These are phyloP conservation scores for Hyperoplus lanceolatus DNA, from an alignment of 2,797 vertebrate species.

Conservation along the genomic window DNA sequence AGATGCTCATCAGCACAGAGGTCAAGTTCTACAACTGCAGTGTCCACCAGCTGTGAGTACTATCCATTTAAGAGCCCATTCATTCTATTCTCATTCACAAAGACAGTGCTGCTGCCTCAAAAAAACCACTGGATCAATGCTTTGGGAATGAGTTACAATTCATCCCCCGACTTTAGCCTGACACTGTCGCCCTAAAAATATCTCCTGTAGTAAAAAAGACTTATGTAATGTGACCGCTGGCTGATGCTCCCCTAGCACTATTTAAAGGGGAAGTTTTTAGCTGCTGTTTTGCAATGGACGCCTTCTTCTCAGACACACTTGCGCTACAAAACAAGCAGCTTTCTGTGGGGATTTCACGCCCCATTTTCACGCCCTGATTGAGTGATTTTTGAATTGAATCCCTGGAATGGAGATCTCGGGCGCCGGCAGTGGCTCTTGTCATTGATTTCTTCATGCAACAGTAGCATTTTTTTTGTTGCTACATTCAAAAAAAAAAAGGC, in stretches of 20 bases:
- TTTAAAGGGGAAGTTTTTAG: slow-evolving; percentile 45
- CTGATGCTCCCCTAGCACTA: slow-evolving; percentile 39
- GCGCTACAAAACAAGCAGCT: slow-evolving; percentile 28
- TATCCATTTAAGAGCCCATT: slow-evolving; percentile 15
- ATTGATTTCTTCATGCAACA: slow-evolving; percentile 43
- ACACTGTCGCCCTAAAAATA: slow-evolving; percentile 60
- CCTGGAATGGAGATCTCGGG: slow-evolving; percentile 52
- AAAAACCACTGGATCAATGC: slow-evolving; percentile 56
- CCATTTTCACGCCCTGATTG: slow-evolving; percentile 60
- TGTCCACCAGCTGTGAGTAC: slow-evolving; percentile 96
- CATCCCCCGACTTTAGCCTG: slow-evolving; percentile 49
- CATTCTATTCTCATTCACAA: slow-evolving; percentile 30
- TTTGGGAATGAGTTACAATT: slow-evolving; percentile 63
- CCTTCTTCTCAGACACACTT: slow-evolving; percentile 40
- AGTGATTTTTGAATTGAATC: slow-evolving; percentile 62
- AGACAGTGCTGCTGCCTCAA: slow-evolving; percentile 15
- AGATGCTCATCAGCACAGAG: slow-evolving; percentile 97
- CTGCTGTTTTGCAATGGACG: slow-evolving; percentile 53
- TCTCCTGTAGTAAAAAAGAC: slow-evolving; percentile 40
- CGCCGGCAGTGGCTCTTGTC: slow-evolving; percentile 32
- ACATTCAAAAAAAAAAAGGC: slow-evolving; percentile 43
- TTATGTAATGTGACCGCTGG: slow-evolving; percentile 62
- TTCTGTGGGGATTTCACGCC: slow-evolving; percentile 62
- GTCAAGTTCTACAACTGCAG: slow-evolving; percentile 99
- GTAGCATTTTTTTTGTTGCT: slow-evolving; percentile 56